These are phyloP conservation scores for Sebastes dallii DNA, from an alignment of 2,797 vertebrate species.

Conservation along the genomic window DNA sequence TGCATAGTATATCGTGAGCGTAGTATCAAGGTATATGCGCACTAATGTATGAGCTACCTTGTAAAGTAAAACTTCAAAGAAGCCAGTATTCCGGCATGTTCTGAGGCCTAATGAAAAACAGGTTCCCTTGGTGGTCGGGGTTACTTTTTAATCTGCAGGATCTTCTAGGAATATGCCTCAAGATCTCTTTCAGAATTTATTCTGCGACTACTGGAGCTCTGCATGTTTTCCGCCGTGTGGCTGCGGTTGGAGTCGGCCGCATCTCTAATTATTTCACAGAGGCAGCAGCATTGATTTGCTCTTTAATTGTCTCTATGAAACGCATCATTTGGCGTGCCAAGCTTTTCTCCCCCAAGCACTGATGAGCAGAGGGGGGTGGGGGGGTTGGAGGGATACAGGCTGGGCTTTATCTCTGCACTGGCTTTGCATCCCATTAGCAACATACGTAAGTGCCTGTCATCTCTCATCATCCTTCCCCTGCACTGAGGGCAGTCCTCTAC, in stretches of 20 bases:
- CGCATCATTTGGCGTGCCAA: conserved; percentile 64
- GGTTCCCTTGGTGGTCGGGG: conserved; percentile 28
- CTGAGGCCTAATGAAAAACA: conserved; percentile 58
- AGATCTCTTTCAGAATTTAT: conserved; percentile 14
- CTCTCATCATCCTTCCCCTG: conserved; percentile 52
- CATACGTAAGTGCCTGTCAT: conserved; percentile 57
- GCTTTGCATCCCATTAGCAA: conserved; percentile 65
- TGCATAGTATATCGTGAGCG: background rate
- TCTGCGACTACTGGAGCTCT: background rate
- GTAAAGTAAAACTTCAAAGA: conserved; percentile 29
- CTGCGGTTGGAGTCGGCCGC: conserved; percentile 56
- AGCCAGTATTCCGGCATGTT: conserved; percentile 4
- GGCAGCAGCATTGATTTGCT: conserved; percentile 72
- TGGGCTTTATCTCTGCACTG: conserved; percentile 56
- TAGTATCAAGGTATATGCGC: background rate
- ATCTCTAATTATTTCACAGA: conserved; percentile 69
- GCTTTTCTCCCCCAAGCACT: conserved; percentile 43
- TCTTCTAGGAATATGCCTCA: conserved; percentile 31
- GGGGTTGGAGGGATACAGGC: background rate
- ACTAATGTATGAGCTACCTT: background rate
- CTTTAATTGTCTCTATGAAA: conserved; percentile 79
- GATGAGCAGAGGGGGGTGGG: conserved; percentile 1
- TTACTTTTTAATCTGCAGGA: conserved; percentile 45
- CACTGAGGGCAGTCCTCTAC: conserved; percentile 18
- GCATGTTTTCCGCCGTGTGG: conserved; percentile 49